phyloP scores from a whole-genome alignment of 2,797 vertebrate genomes.

The Hephaestus fuliginosus region DNA sequence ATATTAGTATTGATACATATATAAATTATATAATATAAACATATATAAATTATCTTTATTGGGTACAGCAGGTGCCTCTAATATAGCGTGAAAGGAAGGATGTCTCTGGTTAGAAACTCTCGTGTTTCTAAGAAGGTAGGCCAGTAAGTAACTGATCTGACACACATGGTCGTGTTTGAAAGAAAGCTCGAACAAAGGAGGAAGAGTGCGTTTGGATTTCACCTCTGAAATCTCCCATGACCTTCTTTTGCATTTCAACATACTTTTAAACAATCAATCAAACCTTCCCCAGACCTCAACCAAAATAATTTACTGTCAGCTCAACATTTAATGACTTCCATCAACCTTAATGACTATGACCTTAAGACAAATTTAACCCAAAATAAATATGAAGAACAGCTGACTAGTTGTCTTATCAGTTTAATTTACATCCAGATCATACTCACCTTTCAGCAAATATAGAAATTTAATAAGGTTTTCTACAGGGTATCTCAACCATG shows the following conservation, averaged over 20 bases:
- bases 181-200: conserved; percentile 20
- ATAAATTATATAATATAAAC: too few relatives aligned
- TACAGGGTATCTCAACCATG: too few relatives aligned
- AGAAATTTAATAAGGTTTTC: too few relatives aligned
- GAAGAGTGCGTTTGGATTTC: conserved; percentile 43
- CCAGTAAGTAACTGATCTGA: neutral
- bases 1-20: too few relatives aligned
- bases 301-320: neutral
- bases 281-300: neutral
- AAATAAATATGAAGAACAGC: too few relatives aligned
- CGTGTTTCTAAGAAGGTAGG: neutral
- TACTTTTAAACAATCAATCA: neutral
- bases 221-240: neutral
- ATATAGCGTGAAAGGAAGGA: neutral
- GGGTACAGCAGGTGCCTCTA: neutral
- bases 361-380: too few relatives aligned
- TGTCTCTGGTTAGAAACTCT: neutral
- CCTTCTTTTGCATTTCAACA: conserved; percentile 40
- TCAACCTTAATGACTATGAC: too few relatives aligned
- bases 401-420: too few relatives aligned
- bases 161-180: neutral
- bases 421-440: too few relatives aligned
- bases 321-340: too few relatives aligned
- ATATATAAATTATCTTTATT: neutral
- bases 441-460: too few relatives aligned